These are phyloP conservation scores for Clupea harengus DNA, from an alignment of 2,113 vertebrate species.

Conservation along the genomic window DNA sequence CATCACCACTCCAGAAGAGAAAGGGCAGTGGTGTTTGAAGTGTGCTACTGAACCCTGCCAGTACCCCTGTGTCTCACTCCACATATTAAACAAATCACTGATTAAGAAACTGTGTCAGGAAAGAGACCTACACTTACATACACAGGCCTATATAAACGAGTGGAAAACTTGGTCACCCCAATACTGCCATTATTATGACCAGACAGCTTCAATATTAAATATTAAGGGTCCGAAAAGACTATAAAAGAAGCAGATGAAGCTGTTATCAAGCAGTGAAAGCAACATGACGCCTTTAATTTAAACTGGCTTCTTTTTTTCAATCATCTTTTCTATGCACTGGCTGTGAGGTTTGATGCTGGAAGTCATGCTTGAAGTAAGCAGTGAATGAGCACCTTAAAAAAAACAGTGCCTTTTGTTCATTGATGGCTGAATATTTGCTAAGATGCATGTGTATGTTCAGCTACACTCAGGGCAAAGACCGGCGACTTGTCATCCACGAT, in stretches of 20 bases:
- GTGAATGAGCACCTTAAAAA: neutral
- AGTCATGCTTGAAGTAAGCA: neutral
- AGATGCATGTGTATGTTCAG: neutral
- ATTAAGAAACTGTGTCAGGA: neutral
- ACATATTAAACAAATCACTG: constrained; percentile 28
- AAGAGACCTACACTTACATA: neutral
- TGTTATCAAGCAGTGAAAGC: neutral
- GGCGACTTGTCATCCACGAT: neutral
- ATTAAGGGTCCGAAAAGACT: neutral
- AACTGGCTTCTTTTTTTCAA: neutral
- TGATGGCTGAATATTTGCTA: neutral
- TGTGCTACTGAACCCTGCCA: constrained; percentile 20
- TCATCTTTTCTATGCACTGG: neutral
- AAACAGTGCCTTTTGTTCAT: neutral
- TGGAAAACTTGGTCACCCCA: neutral
- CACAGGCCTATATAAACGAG: neutral
- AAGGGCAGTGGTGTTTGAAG: constrained; percentile 44
- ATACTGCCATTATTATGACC: neutral
- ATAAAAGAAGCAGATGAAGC: neutral
- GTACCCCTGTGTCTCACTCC: neutral
- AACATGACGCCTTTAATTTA: neutral
- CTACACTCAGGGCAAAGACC: neutral
- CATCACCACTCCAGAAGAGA: constrained; percentile 23
- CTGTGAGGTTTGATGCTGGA: neutral
- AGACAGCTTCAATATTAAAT: neutral